Evolutionary conservation across 1,140 invertebrate genomes (phyloP).

Genomic region (Oryctes rhinoceros): DNA sequence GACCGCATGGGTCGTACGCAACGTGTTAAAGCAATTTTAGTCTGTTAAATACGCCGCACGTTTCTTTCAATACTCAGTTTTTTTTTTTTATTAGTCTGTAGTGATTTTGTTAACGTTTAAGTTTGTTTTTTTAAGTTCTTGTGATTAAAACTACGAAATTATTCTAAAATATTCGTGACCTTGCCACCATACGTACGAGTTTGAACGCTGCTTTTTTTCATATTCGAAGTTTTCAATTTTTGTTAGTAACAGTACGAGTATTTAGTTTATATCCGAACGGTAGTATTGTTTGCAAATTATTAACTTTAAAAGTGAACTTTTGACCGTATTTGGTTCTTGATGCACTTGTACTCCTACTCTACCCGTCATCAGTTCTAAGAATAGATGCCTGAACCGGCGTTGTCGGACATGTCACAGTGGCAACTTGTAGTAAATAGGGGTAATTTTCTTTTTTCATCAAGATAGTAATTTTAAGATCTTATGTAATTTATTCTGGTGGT

Average conservation of each 20-base stretch:
- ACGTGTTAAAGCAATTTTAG: slow-evolving; percentile 50
- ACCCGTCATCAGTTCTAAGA: slow-evolving; percentile 45
- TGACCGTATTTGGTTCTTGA: slow-evolving; percentile 43
- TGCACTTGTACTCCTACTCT: slow-evolving; percentile 41
- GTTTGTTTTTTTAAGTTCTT: slow-evolving; percentile 37
- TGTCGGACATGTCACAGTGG: slow-evolving; percentile 44
- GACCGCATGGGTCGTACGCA: slow-evolving; percentile 61
- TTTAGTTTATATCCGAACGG: slow-evolving; percentile 4
- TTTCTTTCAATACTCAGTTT: slow-evolving; percentile 39
- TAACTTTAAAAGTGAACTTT: slow-evolving; percentile 38
- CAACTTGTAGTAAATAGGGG: slow-evolving; percentile 45
- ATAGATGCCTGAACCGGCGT: slow-evolving; percentile 44
- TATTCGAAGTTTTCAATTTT: slow-evolving; percentile 10
- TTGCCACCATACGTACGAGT: slow-evolving; percentile 49
- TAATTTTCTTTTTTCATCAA: slow-evolving; percentile 45
- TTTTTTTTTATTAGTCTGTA: slow-evolving; percentile 37
- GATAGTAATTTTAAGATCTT: slow-evolving; percentile 20
- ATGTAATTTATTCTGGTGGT: slow-evolving; percentile 31
- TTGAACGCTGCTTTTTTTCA: background rate
- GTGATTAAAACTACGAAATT: slow-evolving; percentile 10
- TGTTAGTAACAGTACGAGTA: background rate
- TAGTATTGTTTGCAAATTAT: slow-evolving; percentile 34
- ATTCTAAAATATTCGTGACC: slow-evolving; percentile 46
- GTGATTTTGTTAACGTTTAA: slow-evolving; percentile 32
- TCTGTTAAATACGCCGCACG: slow-evolving; percentile 3